These are phyloP conservation scores for zebrafish (Danio rerio) DNA, from an alignment of 2,113 vertebrate species.

Conservation along the genomic window DNA sequence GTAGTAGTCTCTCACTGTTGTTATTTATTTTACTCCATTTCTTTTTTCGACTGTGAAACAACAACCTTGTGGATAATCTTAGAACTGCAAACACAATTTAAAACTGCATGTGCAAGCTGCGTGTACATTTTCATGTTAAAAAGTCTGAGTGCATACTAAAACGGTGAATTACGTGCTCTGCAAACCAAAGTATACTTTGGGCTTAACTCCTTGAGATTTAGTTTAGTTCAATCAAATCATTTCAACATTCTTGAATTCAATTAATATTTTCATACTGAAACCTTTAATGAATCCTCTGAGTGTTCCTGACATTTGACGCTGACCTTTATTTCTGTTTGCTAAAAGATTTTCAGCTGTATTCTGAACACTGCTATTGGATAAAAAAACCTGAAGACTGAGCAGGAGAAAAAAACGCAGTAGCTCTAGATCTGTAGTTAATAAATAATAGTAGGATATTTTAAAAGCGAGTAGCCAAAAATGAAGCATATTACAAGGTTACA, in stretches of 20 bases:
- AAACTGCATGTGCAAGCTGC: too few species aligned
- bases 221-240: background rate
- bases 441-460: background rate
- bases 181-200: too few species aligned
- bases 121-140: too few species aligned
- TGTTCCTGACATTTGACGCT: conserved; percentile 52
- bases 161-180: too few species aligned
- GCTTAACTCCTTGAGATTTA: background rate
- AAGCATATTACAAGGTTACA: background rate
- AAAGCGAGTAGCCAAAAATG: background rate
- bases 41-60: too few species aligned
- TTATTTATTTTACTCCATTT: too few species aligned
- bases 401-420: background rate
- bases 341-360: conserved; percentile 33
- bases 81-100: too few species aligned
- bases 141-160: background rate
- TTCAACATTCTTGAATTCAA: background rate
- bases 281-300: conserved; percentile 47
- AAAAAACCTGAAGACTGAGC: conserved; percentile 7
- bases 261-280: conserved; percentile 20
- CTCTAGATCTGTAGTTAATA: conserved; percentile 5
- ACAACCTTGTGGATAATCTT: too few species aligned
- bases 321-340: conserved; percentile 54
- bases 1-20: too few species aligned
- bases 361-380: conserved; percentile 28